Percentiles rank a stretch among this genome's conserved stretches.
These are phyloP conservation scores for Stigmatopora nigra DNA, from an alignment of 2,113 vertebrate species.

Conservation along the genomic window DNA sequence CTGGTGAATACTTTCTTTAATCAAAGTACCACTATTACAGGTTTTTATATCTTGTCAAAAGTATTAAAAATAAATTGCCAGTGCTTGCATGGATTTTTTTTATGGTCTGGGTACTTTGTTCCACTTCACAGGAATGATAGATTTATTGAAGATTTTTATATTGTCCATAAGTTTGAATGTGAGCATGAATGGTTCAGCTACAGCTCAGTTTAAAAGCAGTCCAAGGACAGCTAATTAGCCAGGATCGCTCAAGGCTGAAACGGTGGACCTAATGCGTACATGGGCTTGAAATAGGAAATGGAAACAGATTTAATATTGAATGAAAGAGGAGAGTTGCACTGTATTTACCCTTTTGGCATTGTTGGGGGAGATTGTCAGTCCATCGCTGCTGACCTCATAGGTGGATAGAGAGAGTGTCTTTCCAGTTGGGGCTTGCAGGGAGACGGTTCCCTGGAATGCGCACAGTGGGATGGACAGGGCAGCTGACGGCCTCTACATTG, in stretches of 20 bases:
- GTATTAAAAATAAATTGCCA: too few relatives aligned
- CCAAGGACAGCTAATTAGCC: background rate
- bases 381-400: slow-evolving; percentile 92
- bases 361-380: slow-evolving; percentile 80
- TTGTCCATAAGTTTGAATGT: background rate
- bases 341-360: slow-evolving; percentile 71
- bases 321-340: background rate
- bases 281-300: background rate
- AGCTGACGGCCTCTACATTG: slow-evolving; percentile 72
- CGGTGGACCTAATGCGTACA: background rate
- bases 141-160: too few relatives aligned
- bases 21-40: too few relatives aligned
- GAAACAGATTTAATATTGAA: background rate
- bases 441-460: slow-evolving; percentile 93
- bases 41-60: too few relatives aligned
- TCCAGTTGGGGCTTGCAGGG: slow-evolving; percentile 86
- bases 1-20: too few relatives aligned
- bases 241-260: background rate
- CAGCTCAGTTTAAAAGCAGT: too few relatives aligned
- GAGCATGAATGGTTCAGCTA: background rate
- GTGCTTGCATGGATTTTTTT: too few relatives aligned
- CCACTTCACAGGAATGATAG: too few relatives aligned
- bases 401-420: slow-evolving; percentile 94
- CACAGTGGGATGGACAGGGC: slow-evolving; percentile 85
- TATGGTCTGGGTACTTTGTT: too few relatives aligned